Conservation (phyloP, 92 coral and sea anemone species). For the Nematostella vectensis region DNA sequence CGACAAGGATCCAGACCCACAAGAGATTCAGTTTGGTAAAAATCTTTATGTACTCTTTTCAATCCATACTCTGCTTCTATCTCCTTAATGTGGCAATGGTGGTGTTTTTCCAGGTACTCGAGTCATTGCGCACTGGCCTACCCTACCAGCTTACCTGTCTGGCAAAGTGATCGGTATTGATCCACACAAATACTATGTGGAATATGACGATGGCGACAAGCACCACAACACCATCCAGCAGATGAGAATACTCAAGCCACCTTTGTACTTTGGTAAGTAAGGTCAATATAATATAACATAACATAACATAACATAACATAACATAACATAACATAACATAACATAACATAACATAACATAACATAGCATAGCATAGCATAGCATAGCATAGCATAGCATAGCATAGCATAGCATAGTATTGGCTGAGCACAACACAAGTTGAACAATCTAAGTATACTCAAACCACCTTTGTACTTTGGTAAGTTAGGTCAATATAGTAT, state of each 20-base stretch:
- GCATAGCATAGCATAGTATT: too few relatives aligned
- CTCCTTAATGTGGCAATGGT: neutral
- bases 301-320: neutral
- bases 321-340: neutral
- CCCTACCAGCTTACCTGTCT: constrained; percentile 82
- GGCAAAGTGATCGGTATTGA: constrained; percentile 87
- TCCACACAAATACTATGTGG: constrained; percentile 87
- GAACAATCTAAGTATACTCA: constrained; percentile 84
- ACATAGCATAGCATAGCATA: too few relatives aligned
- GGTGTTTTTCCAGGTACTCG: constrained; percentile 45
- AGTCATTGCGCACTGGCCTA: constrained; percentile 97
- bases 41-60: neutral
- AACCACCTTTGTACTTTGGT: constrained; percentile 96
- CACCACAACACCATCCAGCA: constrained; percentile 77
- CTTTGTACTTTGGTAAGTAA: constrained; percentile 84
- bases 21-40: constrained; percentile 65
- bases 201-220: constrained; percentile 96
- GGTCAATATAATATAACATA: neutral
- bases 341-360: too few relatives aligned
- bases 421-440: too few relatives aligned
- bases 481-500: constrained; percentile 13
- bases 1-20: constrained; percentile 84
- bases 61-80: neutral
- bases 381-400: too few relatives aligned
- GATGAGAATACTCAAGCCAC: constrained; percentile 88